phyloP scores from a whole-genome alignment of 2,113 vertebrate species.

The Ursus arctos region DNA sequence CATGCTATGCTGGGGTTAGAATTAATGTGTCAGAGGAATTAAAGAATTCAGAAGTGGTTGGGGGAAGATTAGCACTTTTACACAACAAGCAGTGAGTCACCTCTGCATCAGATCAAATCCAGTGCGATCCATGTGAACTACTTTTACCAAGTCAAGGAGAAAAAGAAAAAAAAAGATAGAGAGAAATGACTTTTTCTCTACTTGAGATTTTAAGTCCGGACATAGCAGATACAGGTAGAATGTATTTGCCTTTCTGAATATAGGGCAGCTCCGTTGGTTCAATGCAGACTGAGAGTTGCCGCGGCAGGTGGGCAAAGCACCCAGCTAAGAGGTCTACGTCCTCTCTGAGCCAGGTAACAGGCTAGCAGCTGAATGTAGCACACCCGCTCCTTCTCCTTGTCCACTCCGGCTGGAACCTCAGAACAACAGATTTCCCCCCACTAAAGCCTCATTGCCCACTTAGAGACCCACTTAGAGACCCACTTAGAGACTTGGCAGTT shows the following conservation, averaged over 20 bases:
- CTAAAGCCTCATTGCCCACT: not conserved
- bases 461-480: too few relatives aligned
- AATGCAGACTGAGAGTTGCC: not conserved
- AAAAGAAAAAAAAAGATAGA: not conserved
- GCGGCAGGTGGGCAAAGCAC: not conserved
- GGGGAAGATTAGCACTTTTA: conserved; percentile 64
- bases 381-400: not conserved
- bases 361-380: too few relatives aligned
- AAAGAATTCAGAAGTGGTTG: conserved; percentile 67
- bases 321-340: not conserved
- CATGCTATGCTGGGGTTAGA: conserved; percentile 63
- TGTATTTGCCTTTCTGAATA: not conserved
- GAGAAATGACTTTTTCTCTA: not conserved
- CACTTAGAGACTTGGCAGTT: too few relatives aligned
- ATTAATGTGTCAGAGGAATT: conserved; percentile 77
- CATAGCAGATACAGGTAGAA: not conserved
- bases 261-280: not conserved
- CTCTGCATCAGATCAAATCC: conserved; percentile 49
- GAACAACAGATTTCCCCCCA: too few relatives aligned
- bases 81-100: conserved; percentile 22
- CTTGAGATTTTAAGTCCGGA: conserved; percentile 10
- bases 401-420: too few relatives aligned
- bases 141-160: conserved; percentile 35
- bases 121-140: not conserved
- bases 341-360: not conserved